Conservation (phyloP, 2,888 invertebrate species). For the Hemistola chrysoprasaria region DNA sequence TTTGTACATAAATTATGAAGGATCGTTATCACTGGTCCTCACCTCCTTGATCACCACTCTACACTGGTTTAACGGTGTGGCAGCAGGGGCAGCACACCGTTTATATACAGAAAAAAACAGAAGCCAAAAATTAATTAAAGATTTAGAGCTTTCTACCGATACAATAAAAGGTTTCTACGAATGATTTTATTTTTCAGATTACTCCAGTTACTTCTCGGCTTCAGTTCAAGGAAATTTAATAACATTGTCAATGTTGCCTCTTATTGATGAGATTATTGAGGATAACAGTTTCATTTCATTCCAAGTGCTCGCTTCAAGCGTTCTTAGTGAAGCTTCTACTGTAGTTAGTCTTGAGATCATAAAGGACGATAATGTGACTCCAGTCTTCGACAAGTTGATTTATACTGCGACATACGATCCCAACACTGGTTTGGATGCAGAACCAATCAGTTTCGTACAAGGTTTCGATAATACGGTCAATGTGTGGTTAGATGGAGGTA, state of each 20-base stretch:
- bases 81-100: too few relatives aligned
- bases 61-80: too few relatives aligned
- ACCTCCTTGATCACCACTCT: too few relatives aligned
- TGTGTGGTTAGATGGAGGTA: slow-evolving; percentile 55
- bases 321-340: slow-evolving; percentile 38
- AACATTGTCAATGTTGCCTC: slow-evolving; percentile 44
- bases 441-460: slow-evolving; percentile 47
- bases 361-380: slow-evolving; percentile 57
- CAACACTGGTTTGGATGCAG: slow-evolving; percentile 41
- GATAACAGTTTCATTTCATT: slow-evolving; percentile 50
- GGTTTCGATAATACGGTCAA: slow-evolving; percentile 56
- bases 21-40: too few relatives aligned
- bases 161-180: background rate
- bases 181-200: slow-evolving; percentile 41
- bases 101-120: too few relatives aligned
- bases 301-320: slow-evolving; percentile 45
- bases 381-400: slow-evolving; percentile 49
- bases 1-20: too few relatives aligned
- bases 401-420: slow-evolving; percentile 51
- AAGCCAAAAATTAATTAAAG: too few relatives aligned
- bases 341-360: slow-evolving; percentile 56
- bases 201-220: slow-evolving; percentile 41
- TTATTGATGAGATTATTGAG: slow-evolving; percentile 42
- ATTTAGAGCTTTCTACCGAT: too few relatives aligned
- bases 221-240: slow-evolving; percentile 39